Evolutionary conservation across 37 sponge, comb jelly and placozoan species (phyloP).

Genomic region (Haliclona indistincta): DNA sequence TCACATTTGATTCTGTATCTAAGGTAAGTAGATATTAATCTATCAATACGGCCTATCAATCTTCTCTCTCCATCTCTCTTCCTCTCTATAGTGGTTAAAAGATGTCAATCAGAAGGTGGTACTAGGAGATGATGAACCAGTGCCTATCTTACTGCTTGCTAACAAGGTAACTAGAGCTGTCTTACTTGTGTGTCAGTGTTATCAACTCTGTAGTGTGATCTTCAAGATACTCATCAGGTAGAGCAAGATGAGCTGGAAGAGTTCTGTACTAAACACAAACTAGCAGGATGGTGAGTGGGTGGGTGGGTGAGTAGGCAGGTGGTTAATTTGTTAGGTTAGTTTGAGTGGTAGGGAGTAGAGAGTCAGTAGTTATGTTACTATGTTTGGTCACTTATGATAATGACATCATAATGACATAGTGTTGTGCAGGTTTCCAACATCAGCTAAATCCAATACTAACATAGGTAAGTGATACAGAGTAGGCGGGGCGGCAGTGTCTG

Average conservation of each 20-base stretch:
- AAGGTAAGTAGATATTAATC: slow-evolving; percentile 52
- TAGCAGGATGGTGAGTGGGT: slow-evolving; percentile 49
- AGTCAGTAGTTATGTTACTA: neutral
- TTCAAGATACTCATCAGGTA: slow-evolving; percentile 38
- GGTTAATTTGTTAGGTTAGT: too few relatives aligned
- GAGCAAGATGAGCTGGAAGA: slow-evolving; percentile 19
- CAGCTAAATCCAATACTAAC: slow-evolving; percentile 67
- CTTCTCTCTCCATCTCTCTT: neutral
- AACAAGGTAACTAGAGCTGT: slow-evolving; percentile 61
- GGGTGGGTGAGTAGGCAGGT: too few relatives aligned
- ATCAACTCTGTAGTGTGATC: slow-evolving; percentile 30
- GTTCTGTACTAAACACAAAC: slow-evolving; percentile 40
- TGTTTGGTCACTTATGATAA: neutral
- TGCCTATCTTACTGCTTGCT: slow-evolving; percentile 86
- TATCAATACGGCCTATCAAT: too few relatives aligned
- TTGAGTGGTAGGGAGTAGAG: neutral
- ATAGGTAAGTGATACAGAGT: slow-evolving; percentile 46
- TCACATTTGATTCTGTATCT: slow-evolving; percentile 84
- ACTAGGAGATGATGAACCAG: slow-evolving; percentile 83
- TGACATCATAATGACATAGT: slow-evolving; percentile 4
- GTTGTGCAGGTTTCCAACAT: slow-evolving; percentile 61
- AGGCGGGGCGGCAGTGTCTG: neutral
- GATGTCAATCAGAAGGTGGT: slow-evolving; percentile 91
- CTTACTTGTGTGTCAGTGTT: neutral
- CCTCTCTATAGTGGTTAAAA: slow-evolving; percentile 67